These are phyloP conservation scores for Minunthozetes semirufus DNA, from an alignment of 2,888 invertebrate genomes.

Conservation along the genomic window DNA sequence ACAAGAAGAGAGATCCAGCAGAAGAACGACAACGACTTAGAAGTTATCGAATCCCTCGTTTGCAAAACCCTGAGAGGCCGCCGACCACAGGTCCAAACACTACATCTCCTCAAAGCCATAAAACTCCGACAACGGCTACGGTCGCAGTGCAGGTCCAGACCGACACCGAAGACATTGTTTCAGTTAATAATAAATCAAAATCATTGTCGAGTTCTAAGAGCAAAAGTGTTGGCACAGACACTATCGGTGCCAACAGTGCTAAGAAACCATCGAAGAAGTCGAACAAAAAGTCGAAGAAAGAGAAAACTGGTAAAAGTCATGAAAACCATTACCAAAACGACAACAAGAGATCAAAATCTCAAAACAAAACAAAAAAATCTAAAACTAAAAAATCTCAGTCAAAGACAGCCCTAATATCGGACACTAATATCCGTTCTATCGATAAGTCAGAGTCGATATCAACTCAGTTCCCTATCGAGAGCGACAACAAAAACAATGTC, in stretches of 20 bases:
- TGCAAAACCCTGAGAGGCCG: slow-evolving; percentile 23
- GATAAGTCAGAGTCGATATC: neutral
- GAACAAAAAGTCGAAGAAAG: slow-evolving; percentile 21
- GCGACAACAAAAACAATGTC: neutral
- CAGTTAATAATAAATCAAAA: neutral
- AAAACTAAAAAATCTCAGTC: slow-evolving; percentile 17
- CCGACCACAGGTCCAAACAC: slow-evolving; percentile 3
- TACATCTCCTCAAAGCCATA: slow-evolving; percentile 6
- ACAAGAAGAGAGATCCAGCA: slow-evolving; percentile 34
- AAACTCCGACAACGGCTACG: slow-evolving; percentile 15
- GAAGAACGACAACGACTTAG: slow-evolving; percentile 38
- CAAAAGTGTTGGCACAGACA: slow-evolving; percentile 12
- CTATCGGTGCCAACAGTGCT: neutral
- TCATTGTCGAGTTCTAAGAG: neutral
- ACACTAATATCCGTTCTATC: neutral
- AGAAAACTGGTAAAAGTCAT: neutral
- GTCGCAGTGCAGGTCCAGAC: slow-evolving; percentile 34
- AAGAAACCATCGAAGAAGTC: slow-evolving; percentile 10
- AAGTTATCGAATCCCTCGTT: slow-evolving; percentile 38
- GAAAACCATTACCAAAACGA: no score
- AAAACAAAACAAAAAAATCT: slow-evolving; percentile 3
- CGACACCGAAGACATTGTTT: slow-evolving; percentile 15
- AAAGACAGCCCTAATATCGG: neutral
- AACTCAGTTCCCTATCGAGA: neutral
- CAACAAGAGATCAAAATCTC: slow-evolving; percentile 28